These are phyloP conservation scores for Paradoxurus hermaphroditus DNA, from an alignment of 2,113 vertebrate genomes.

Conservation along the genomic window DNA sequence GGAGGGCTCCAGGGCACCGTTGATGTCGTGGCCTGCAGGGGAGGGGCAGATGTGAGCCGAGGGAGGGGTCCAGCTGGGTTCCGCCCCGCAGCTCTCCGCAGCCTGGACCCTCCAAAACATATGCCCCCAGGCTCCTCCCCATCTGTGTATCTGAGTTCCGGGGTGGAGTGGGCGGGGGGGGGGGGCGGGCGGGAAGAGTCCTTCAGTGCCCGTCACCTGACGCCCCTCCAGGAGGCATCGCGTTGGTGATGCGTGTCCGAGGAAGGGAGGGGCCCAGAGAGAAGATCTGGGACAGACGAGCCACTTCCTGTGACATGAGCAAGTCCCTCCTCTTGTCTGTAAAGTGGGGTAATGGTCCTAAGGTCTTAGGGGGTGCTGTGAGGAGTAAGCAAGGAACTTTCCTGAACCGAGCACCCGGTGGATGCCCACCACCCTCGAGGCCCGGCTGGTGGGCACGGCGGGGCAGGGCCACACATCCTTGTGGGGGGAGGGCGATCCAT, in stretches of 20 bases:
- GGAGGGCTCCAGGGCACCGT: constrained; percentile 95
- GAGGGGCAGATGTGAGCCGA: constrained; percentile 40
- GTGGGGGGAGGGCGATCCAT: too few species aligned
- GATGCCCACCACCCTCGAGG: neutral
- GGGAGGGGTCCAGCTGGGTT: neutral
- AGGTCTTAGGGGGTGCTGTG: neutral
- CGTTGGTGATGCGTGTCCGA: fast-evolving
- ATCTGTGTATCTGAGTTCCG: too few species aligned
- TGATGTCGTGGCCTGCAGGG: constrained; percentile 96
- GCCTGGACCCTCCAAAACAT: neutral
- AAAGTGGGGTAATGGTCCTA: neutral
- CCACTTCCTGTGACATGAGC: neutral
- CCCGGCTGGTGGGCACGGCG: neutral
- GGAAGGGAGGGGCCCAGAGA: neutral
- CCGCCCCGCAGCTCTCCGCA: neutral
- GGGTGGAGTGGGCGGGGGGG: too few species aligned
- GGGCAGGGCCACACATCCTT: neutral
- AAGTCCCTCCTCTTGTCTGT: neutral
- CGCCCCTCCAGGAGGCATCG: neutral
- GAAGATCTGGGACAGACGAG: neutral
- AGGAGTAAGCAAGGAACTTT: neutral
- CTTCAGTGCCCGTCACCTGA: too few species aligned
- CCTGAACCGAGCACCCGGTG: fast-evolving
- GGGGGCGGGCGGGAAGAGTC: too few species aligned
- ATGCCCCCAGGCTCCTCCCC: too few species aligned